Base-by-base conservation (phyloP, 2,888 invertebrate genomes). In the Caenorhabditis sp. region DNA sequence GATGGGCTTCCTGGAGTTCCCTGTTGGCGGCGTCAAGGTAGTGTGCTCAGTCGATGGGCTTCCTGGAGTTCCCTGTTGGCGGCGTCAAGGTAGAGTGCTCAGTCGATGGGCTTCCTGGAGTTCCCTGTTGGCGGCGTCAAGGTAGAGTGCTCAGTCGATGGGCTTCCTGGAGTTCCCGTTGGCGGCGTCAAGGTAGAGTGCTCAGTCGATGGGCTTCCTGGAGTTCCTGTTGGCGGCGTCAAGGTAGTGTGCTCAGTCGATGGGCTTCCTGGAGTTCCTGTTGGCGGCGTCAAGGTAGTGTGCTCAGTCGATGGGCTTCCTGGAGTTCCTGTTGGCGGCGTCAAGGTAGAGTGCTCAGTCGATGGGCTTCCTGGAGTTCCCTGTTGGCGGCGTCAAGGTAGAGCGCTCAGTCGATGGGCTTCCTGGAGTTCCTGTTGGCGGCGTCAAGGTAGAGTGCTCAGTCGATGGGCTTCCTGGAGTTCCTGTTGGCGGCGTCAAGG, bases 1-100 rank as follows among this genome's bases (percentile, higher is more conserved):
- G 52, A 27, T 17, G 52, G 24, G 7, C 27, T n/a, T 27, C 15
- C 48, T 52, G 24, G 24, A 24, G 24, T 37, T 48, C 17, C 48
- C n/a, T 4, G 30, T 24, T 27, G 48, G 27, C 4, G 48, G 22
- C n/a, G 48, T 27, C n/a, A 15, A 15, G n/a, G 48, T 48, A 1
- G 48, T 15, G 8, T 24, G 22, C 20, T 24, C 46, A n/a, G 43
- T 43, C 22, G 13, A 26, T 30, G 30, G 30, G n/a, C n/a, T n/a
- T n/a, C n/a, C n/a, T 48, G 48, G 48, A 15, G 27, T 48, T 48
- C 48, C 48, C n/a, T 15, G 48, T 48, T 27, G 30, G 17, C 27
- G 48, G 27, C n/a, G 37, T 13, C 37, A 37, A n/a, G n/a, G 37
- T 37, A 6, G 37, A 30, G 5, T 9, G 6, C 30, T 30, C 30